Evolutionary conservation across 2,113 vertebrate genomes (phyloP).

Genomic region (Ahaetulla prasina): DNA sequence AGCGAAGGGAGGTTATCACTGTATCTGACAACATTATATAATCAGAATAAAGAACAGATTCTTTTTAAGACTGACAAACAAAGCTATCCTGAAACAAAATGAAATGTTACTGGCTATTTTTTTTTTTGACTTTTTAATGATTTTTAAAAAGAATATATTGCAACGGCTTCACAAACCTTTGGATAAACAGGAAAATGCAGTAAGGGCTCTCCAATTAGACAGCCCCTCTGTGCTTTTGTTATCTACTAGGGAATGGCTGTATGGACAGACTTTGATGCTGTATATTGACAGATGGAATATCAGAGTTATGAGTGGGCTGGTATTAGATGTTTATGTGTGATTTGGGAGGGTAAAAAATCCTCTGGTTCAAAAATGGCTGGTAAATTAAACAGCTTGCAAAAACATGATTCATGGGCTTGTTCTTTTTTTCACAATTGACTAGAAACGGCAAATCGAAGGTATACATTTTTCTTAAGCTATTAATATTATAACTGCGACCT

Average conservation of each 20-base stretch:
- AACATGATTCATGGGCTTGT: slow-evolving; percentile 40
- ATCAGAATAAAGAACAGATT: neutral
- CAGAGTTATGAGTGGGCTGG: slow-evolving; percentile 49
- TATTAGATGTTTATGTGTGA: slow-evolving; percentile 45
- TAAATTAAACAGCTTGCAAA: slow-evolving; percentile 40
- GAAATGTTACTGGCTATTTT: neutral
- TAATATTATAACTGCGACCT: neutral
- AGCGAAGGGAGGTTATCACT: neutral
- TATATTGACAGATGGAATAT: slow-evolving; percentile 53
- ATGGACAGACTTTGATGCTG: slow-evolving; percentile 56
- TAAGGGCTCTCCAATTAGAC: slow-evolving; percentile 46
- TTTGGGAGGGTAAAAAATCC: slow-evolving; percentile 31
- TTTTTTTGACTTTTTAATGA: neutral
- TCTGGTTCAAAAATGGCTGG: slow-evolving; percentile 12
- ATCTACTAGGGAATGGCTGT: slow-evolving; percentile 56
- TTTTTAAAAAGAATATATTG: neutral
- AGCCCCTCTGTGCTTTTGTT: slow-evolving; percentile 47
- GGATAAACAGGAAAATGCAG: slow-evolving; percentile 30
- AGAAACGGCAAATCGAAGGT: neutral
- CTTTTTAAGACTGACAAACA: neutral
- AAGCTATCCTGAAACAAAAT: neutral
- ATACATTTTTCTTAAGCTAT: slow-evolving; percentile 6
- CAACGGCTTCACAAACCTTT: slow-evolving; percentile 16
- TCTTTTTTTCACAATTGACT: slow-evolving; percentile 19
- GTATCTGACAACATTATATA: neutral